A percentile compares a stretch with the other conserved stretches of the same genome.
These are phyloP conservation scores for Gallinago nigripennis DNA, from an alignment of 2,797 vertebrate species.

Conservation along the genomic window DNA sequence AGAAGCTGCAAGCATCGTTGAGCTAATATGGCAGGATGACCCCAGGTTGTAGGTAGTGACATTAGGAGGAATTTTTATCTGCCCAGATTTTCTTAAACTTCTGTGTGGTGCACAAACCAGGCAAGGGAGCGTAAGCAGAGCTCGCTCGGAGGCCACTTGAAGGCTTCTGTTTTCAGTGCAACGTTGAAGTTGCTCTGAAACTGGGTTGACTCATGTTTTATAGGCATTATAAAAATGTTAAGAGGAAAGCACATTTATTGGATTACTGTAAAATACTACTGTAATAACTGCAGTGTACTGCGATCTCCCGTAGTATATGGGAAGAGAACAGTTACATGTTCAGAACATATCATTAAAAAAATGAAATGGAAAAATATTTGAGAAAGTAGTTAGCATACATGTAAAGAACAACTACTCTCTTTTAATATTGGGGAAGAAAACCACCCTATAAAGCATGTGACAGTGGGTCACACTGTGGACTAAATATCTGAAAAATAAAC, in stretches of 20 bases:
- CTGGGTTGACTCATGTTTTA: not conserved
- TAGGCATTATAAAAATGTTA: not conserved
- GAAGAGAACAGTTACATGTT: not conserved
- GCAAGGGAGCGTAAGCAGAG: not conserved
- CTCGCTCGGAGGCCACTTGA: not conserved
- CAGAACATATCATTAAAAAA: not conserved
- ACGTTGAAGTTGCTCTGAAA: not conserved
- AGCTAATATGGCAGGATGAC: not conserved
- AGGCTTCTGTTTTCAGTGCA: not conserved
- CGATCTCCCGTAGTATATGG: not conserved
- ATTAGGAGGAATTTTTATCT: not conserved
- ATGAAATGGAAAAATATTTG: not conserved
- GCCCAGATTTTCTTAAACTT: not conserved
- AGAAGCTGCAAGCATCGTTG: not conserved
- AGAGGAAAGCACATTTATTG: not conserved
- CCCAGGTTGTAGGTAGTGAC: not conserved
- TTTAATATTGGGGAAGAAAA: not conserved
- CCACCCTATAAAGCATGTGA: not conserved
- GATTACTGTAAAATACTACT: not conserved
- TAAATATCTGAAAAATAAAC: constrained; percentile 26
- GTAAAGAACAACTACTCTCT: not conserved
- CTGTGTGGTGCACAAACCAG: not conserved
- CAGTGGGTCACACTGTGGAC: not conserved
- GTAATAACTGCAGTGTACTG: not conserved
- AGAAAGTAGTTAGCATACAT: not conserved